Evolutionary conservation across 2,888 invertebrate species (phyloP), one percentile per base, ranked within the genome.

Genomic region (Fragum sueziense): DNA sequence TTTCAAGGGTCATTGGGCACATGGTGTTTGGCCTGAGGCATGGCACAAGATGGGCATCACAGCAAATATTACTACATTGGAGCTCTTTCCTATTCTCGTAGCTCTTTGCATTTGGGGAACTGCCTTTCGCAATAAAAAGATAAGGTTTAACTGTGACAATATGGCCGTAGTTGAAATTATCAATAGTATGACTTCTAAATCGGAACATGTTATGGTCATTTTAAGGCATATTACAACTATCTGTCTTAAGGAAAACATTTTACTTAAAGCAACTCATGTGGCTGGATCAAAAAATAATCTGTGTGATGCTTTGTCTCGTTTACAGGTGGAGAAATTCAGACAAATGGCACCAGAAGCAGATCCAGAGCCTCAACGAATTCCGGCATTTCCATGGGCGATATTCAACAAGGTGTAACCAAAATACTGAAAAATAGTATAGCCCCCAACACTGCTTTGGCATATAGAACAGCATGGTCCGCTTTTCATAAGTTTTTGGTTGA

Each of bases 81-180:
- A 69, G 25, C 11, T 73, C n/a, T 72, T 76, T 31, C 76, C 76
- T 2, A 72, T 76, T 9, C 37, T 68, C 1, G 69, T 74, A 22
- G 33, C 74, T 41, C 22, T 59, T 1, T 47, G 37, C 29, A 57
- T 74, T 9, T 74, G 74, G 74, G 74, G 57, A 27, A 7, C 52
- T 0, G 27, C n/a, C 1, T 37, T 68, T 37, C 22, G 29, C 34
- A 74, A 68, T 25, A 74, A 68, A 34, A 74, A 57, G 27, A 59
- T 68, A 4, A n/a, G 57, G n/a, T 74, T 74, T 57, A 54, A 37
- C 22, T 68, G 59, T 29, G 74, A 74, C n/a, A 74, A 74, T 59
- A 54, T 37, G 25, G 27, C 68, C 20, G 74, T 74, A 0, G 51
- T 59, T 7, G 34, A 41, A 17, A 61, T 71, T 4, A 34, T 71